Percentiles rank a stretch among this genome's conserved stretches.
phyloP scores from a whole-genome alignment of 2,888 invertebrate genomes.

The Bellardia pandia region DNA sequence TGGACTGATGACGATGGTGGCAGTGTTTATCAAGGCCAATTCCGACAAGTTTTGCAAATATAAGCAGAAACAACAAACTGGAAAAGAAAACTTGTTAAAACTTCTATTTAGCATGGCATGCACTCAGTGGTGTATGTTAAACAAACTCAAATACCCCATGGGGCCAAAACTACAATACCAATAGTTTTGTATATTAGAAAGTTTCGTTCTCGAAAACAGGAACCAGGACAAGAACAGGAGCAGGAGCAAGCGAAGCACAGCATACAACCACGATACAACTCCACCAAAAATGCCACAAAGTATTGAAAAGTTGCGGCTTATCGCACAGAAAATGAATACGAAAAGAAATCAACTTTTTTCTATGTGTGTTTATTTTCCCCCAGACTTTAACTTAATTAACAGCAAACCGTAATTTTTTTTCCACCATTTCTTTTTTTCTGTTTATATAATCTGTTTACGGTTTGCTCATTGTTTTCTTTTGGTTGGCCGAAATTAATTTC shows the following conservation, averaged over 20 bases:
- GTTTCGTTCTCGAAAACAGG: not conserved
- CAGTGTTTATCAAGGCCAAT: conserved; percentile 66
- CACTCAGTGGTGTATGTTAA: conserved; percentile 42
- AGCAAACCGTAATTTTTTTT: conserved; percentile 8
- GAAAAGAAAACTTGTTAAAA: conserved; percentile 68
- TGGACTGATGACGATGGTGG: not conserved
- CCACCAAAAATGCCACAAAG: conserved; percentile 66
- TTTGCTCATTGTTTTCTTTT: not conserved
- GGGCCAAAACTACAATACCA: conserved; percentile 44
- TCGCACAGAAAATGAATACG: conserved; percentile 58
- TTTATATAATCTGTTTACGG: too few species aligned
- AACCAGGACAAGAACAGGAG: not conserved
- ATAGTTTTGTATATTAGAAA: conserved; percentile 29
- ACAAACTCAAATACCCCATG: conserved; percentile 54
- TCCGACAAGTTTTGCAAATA: conserved; percentile 50
- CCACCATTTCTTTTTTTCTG: not conserved
- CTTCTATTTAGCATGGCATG: conserved; percentile 52
- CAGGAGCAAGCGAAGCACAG: conserved; percentile 10
- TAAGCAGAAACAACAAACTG: conserved; percentile 41
- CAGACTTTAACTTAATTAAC: conserved; percentile 67
- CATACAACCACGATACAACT: conserved; percentile 30
- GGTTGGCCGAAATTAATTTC: not conserved
- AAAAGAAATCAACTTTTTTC: conserved; percentile 47
- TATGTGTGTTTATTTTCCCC: not conserved
- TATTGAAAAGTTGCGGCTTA: conserved; percentile 70